These are phyloP conservation scores for Pristis pectinata DNA, from an alignment of 2,797 vertebrate species.

Conservation along the genomic window DNA sequence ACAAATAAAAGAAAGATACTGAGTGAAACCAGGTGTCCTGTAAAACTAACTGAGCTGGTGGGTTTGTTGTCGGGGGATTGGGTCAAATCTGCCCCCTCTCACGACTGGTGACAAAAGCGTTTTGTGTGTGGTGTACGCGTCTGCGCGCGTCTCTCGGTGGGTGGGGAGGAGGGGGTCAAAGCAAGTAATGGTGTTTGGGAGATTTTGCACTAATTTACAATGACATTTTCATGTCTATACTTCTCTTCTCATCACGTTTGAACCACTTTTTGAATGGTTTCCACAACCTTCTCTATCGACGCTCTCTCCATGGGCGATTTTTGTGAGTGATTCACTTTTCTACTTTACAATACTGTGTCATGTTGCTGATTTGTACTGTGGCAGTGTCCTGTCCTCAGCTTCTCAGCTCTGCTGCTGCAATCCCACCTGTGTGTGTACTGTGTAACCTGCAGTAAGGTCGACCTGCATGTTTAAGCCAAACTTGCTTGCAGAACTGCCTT, in stretches of 20 bases:
- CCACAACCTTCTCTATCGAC: conserved; percentile 34
- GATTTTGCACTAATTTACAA: conserved; percentile 21
- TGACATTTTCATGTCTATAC: conserved; percentile 24
- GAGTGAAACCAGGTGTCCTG: no score
- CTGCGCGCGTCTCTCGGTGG: neutral
- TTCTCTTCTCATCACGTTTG: conserved; percentile 27
- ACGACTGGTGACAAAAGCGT: neutral
- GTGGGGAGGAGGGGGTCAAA: neutral
- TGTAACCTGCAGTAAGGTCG: neutral
- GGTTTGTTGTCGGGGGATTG: no score
- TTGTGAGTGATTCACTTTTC: conserved; percentile 36
- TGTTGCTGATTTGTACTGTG: conserved; percentile 32
- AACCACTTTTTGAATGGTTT: conserved; percentile 35
- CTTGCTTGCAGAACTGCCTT: neutral
- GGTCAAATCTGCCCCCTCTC: no score
- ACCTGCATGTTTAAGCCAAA: conserved; percentile 12
- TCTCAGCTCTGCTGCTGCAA: neutral
- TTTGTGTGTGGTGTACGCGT: neutral
- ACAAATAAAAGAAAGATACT: no score
- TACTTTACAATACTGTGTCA: conserved; percentile 23
- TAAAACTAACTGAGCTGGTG: no score
- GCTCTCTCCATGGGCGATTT: conserved; percentile 33
- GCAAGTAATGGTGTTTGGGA: neutral
- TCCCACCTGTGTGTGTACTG: conserved; percentile 13
- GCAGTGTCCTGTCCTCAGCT: conserved; percentile 10